Conservation (phyloP, 2,888 invertebrate species). For the Dusona sp. region DNA sequence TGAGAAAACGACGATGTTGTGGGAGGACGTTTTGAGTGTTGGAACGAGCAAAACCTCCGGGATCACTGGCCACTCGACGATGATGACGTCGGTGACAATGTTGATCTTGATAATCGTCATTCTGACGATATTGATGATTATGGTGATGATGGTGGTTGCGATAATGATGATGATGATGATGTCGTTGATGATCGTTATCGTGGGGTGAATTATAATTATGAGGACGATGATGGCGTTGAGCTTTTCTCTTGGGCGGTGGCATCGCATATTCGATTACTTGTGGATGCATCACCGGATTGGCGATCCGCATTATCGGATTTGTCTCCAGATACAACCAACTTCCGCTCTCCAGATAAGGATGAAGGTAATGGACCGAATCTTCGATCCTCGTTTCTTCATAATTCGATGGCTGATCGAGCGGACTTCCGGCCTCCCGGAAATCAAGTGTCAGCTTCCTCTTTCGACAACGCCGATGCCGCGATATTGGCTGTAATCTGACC, state of each 20-base stretch:
- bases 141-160: conserved; percentile 63
- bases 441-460: conserved; percentile 72
- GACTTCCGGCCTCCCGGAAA: conserved; percentile 44
- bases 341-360: conserved; percentile 78
- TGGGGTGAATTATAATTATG: conserved; percentile 69
- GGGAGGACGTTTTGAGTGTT: conserved; percentile 58
- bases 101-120: conserved; percentile 55
- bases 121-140: conserved; percentile 50
- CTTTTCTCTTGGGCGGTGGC: conserved; percentile 74
- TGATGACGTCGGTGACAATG: conserved; percentile 70
- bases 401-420: conserved; percentile 48
- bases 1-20: conserved; percentile 76
- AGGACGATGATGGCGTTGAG: conserved; percentile 68
- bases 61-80: conserved; percentile 78
- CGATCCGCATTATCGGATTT: conserved; percentile 72
- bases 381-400: conserved; percentile 45
- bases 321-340: conserved; percentile 81
- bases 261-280: conserved; percentile 73
- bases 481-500: conserved; percentile 68
- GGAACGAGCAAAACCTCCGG: conserved; percentile 72
- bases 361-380: conserved; percentile 66
- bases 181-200: conserved; percentile 43
- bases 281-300: conserved; percentile 68
- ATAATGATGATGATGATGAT: conserved; percentile 58
- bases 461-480: conserved; percentile 66